phyloP scores from a whole-genome alignment of 2,113 vertebrate genomes.

The Prietella phreatophila region DNA sequence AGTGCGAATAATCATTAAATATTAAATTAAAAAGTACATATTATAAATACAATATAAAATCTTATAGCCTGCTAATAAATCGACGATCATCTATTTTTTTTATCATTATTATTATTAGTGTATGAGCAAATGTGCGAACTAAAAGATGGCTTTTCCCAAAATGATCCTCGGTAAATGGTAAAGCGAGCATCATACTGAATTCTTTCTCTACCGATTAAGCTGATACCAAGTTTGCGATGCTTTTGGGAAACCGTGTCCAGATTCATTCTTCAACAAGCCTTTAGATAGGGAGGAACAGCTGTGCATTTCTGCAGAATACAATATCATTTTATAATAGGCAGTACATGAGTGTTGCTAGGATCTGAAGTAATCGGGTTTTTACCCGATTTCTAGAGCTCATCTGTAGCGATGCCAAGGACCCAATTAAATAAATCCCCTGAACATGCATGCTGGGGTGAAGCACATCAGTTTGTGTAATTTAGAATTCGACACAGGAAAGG shows the following conservation, averaged over 20 bases:
- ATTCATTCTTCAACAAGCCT: background rate
- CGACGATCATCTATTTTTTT: background rate
- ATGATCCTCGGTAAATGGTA: background rate
- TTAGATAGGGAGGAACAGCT: background rate
- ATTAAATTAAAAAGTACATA: background rate
- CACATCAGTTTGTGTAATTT: background rate
- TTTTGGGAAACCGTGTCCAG: background rate
- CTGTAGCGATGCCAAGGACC: background rate
- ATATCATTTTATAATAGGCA: background rate
- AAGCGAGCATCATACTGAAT: background rate
- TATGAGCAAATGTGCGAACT: background rate
- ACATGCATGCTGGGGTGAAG: background rate
- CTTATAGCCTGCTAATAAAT: background rate
- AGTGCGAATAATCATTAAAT: background rate
- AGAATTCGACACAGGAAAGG: background rate
- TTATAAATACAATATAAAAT: background rate
- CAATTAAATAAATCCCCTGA: background rate
- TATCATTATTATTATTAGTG: too few species aligned
- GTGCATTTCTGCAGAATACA: background rate
- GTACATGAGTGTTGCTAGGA: background rate
- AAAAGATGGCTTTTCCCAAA: background rate
- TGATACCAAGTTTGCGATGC: background rate
- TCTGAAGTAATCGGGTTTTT: background rate
- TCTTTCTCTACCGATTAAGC: background rate
- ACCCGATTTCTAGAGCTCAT: background rate